Conservation (phyloP, 2,888 invertebrate genomes). For the Idaea biselata region DNA sequence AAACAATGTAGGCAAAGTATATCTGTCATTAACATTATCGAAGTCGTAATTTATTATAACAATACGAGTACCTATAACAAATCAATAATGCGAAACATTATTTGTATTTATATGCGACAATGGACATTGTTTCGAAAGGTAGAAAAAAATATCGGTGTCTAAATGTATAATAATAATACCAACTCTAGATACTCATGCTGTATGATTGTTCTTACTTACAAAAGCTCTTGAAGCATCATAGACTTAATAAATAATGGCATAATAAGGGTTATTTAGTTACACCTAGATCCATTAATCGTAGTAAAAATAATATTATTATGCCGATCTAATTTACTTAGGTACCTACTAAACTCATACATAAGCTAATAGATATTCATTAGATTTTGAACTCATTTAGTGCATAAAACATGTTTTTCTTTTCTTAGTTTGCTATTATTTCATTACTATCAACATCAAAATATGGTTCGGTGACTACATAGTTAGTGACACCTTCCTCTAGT, state of each 20-base stretch:
- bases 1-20: too few relatives aligned
- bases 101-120: neutral
- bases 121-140: neutral
- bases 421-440: neutral
- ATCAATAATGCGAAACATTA: neutral
- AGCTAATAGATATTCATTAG: neutral
- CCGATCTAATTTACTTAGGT: too few relatives aligned
- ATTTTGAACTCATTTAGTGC: neutral
- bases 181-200: too few relatives aligned
- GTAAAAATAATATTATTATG: too few relatives aligned
- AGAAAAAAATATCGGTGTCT: neutral
- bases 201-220: too few relatives aligned
- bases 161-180: neutral
- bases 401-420: neutral
- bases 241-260: too few relatives aligned
- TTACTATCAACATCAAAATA: neutral
- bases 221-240: too few relatives aligned
- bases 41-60: too few relatives aligned
- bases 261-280: too few relatives aligned
- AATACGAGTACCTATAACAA: neutral
- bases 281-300: too few relatives aligned
- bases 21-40: too few relatives aligned
- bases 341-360: neutral
- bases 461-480: neutral
- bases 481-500: conserved; percentile 55